Percentiles rank a stretch among this genome's conserved stretches.
Evolutionary conservation across 2,888 invertebrate genomes (phyloP).

Genomic region (Archaeoteleia sp.): DNA sequence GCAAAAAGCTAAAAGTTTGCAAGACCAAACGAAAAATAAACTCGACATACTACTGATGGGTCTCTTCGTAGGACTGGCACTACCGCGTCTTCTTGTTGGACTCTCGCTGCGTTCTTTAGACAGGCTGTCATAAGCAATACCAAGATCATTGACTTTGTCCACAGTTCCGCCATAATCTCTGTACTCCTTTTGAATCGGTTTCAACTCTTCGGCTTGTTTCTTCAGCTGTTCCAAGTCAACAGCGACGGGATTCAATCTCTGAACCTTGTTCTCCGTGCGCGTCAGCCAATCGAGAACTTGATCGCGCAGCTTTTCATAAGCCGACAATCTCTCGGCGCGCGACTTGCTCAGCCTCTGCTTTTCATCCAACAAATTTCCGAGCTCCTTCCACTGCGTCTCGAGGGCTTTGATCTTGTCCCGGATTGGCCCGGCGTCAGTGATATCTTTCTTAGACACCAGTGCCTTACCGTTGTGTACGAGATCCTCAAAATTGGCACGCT

Average conservation of each 20-base stretch:
- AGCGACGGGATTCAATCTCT: slow-evolving; percentile 88
- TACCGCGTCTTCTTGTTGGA: slow-evolving; percentile 83
- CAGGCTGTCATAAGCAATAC: slow-evolving; percentile 89
- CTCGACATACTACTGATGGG: slow-evolving; percentile 58
- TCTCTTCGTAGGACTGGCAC: slow-evolving; percentile 90
- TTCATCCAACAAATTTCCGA: slow-evolving; percentile 88
- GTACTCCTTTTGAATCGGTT: slow-evolving; percentile 92
- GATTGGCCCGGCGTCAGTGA: slow-evolving; percentile 89
- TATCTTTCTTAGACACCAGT: slow-evolving; percentile 88
- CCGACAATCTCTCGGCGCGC: slow-evolving; percentile 88
- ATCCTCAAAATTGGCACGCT: slow-evolving; percentile 80
- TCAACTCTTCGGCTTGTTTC: slow-evolving; percentile 87
- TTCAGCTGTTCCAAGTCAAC: slow-evolving; percentile 90
- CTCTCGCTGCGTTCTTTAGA: slow-evolving; percentile 87
- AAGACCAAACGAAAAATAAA: slow-evolving; percentile 1
- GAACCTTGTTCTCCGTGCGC: slow-evolving; percentile 85
- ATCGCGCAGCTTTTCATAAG: slow-evolving; percentile 89
- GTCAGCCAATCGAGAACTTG: slow-evolving; percentile 91
- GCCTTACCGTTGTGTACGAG: slow-evolving; percentile 88
- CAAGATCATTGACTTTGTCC: slow-evolving; percentile 93
- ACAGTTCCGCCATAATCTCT: slow-evolving; percentile 89
- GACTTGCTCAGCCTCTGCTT: slow-evolving; percentile 88
- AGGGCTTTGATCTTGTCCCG: slow-evolving; percentile 90
- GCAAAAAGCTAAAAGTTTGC: neutral
- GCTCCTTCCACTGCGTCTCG: slow-evolving; percentile 92